Base-by-base conservation (phyloP, 2,797 vertebrate species). In the Fistularia tabacaria region DNA sequence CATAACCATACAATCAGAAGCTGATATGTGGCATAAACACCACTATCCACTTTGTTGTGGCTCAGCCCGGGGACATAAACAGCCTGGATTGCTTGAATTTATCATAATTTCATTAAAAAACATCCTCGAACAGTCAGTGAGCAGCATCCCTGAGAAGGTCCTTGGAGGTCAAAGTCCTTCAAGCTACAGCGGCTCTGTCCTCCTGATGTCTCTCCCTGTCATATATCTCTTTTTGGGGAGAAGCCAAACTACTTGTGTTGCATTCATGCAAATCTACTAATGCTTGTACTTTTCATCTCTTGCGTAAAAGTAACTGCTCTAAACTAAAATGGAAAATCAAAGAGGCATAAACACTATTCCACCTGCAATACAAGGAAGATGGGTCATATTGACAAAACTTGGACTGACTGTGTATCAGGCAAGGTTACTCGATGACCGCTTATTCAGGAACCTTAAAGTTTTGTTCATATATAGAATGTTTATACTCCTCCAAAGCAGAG, bases 351-450 rank as follows among this genome's bases (percentile, higher is more conserved):
- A 25, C 25, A 25, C 25, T 64, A 55, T 65, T 59, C 57, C 70
- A 75, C 58, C 74, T 73, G 82, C 77, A 80, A 69, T 81, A 25
- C 25, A 25, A 25, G 25, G 25, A 25, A 25, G 25, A 25, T 25
- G 25, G 25, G 59, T 45, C 54, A 54, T 75, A 76, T 79, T 76
- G 81, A 85, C 86, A 55, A 66, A 82, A 65, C 71, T 60, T 41
- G 56, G 46, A 53, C 54, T 41, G 59, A 44, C 44, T 0, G 58
- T 54, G 46, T 42, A 57, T 51, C 47, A 52, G 2, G 5, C 25
- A 25, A 5, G 25, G 25, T 25, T 25, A 25, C 25, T 25, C 25
- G 5, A 25, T 25, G 25, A 25, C 5, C 25, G 25, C 25, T 25
- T 25, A 25, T 25, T 25, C 25, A 25, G 5, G 25, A 25, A 25